These are phyloP conservation scores for Drosophila koepferae DNA, from an alignment of 2,888 invertebrate species.

Conservation along the genomic window DNA sequence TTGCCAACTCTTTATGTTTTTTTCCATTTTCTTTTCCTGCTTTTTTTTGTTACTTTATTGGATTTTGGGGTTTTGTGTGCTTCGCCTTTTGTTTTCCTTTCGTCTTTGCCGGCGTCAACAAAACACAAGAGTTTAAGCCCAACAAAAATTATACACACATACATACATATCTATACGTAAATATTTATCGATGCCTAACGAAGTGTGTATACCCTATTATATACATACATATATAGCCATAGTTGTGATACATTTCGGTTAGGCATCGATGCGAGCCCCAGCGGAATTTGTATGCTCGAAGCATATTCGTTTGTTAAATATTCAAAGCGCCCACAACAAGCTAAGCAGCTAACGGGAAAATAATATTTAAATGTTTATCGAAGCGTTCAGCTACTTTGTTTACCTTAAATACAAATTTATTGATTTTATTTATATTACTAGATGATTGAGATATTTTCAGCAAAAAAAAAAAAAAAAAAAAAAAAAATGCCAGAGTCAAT, in stretches of 20 bases:
- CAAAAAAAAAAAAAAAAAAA: no score
- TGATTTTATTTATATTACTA: background rate
- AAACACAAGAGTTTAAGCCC: conserved; percentile 16
- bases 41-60: conserved; percentile 7
- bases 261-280: background rate
- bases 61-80: background rate
- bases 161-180: conserved; percentile 6
- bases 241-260: background rate
- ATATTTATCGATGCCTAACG: conserved; percentile 12
- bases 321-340: background rate
- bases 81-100: conserved; percentile 17
- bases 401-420: background rate
- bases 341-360: background rate
- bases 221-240: background rate
- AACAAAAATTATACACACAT: background rate
- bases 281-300: background rate
- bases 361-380: conserved; percentile 2
- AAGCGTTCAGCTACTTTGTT: background rate
- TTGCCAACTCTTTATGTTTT: conserved; percentile 51
- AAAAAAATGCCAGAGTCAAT: no score
- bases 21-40: conserved; percentile 28
- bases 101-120: conserved; percentile 13
- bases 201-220: conserved; percentile 3
- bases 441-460: no score
- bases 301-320: background rate